A percentile compares a stretch with the other conserved stretches of the same genome.
phyloP scores from a whole-genome alignment of 2,113 vertebrate species.

The Melanotaenia duboulayi region DNA sequence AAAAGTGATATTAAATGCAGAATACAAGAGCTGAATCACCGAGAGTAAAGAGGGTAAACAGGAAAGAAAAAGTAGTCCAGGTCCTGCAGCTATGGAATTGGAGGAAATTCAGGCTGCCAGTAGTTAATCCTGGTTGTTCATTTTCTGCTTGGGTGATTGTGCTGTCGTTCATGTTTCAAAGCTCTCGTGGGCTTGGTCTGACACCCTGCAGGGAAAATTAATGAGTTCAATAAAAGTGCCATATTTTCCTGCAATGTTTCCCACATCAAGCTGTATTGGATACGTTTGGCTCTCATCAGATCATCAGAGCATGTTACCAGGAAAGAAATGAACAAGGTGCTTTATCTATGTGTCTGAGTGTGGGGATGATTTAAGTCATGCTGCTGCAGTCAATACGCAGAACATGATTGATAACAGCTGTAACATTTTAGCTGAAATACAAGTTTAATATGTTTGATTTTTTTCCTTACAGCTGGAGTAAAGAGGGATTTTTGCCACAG shows the following conservation, averaged over 20 bases:
- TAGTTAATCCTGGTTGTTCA: constrained; percentile 72
- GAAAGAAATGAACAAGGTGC: constrained; percentile 31
- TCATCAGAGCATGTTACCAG: constrained; percentile 50
- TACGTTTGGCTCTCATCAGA: constrained; percentile 64
- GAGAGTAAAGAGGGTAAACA: not conserved
- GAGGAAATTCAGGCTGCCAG: constrained; percentile 53
- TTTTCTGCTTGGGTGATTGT: constrained; percentile 68
- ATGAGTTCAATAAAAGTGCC: constrained; percentile 80
- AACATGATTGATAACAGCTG: constrained; percentile 13
- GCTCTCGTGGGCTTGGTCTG: constrained; percentile 30
- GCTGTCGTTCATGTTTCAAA: constrained; percentile 66
- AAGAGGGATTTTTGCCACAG: too few species aligned
- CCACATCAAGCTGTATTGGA: constrained; percentile 61
- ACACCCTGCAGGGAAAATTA: constrained; percentile 63
- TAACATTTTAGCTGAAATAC: not conserved
- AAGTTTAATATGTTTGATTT: too few species aligned
- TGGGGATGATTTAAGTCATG: constrained; percentile 17
- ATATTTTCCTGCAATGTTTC: constrained; percentile 65
- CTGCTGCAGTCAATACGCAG: constrained; percentile 9
- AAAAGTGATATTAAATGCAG: too few species aligned
- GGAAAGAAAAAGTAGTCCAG: not conserved
- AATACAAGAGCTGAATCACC: not conserved
- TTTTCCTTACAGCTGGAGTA: too few species aligned
- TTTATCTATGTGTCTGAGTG: constrained; percentile 5
- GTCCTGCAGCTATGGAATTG: not conserved